Percentiles rank a stretch among this genome's conserved stretches.
phyloP scores from a whole-genome alignment of 2,113 vertebrate genomes.

The Cervus canadensis region DNA sequence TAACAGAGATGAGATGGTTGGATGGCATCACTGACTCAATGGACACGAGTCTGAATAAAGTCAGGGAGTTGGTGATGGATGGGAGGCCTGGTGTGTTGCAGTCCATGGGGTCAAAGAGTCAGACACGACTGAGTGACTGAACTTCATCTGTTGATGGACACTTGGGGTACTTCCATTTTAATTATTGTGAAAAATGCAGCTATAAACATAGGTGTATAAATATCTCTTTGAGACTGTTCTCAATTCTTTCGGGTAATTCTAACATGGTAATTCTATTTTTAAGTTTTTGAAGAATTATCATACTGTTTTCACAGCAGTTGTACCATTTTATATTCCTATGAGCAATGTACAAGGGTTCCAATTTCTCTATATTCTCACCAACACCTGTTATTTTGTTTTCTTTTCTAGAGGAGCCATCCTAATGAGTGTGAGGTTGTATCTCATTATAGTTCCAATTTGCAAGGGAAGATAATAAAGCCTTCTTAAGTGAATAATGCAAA shows the following conservation, averaged over 20 bases:
- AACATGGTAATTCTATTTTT: background rate
- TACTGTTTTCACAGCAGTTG: background rate
- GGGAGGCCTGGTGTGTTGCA: background rate
- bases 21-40: background rate
- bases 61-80: background rate
- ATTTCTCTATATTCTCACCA: background rate
- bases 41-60: background rate
- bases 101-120: background rate
- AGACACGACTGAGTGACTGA: background rate
- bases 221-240: background rate
- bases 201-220: background rate
- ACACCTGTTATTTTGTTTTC: background rate
- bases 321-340: background rate
- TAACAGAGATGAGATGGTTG: background rate
- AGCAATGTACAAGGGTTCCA: background rate
- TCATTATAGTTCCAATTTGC: background rate
- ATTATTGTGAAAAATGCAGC: background rate
- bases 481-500: background rate
- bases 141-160: background rate
- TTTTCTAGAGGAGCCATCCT: background rate
- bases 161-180: background rate
- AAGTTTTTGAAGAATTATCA: background rate
- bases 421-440: background rate
- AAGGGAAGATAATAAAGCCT: background rate
- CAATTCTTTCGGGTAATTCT: background rate